Percentiles rank a stretch among this genome's conserved stretches.
Conservation (phyloP, 2,888 invertebrate species). For the Rosalia funebris region DNA sequence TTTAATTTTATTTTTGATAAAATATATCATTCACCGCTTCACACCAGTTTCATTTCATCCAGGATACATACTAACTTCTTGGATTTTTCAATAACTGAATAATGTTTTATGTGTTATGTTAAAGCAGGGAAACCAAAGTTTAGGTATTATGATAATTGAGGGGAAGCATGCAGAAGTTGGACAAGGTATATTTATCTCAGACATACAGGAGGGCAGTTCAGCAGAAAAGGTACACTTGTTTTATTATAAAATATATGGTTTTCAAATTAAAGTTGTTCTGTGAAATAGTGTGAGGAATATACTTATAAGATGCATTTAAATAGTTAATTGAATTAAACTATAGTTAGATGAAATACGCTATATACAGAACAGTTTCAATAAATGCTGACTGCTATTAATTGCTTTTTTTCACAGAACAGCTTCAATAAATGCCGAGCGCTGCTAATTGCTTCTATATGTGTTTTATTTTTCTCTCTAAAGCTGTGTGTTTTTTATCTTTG, state of each 20-base stretch:
- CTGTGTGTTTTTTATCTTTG: conserved; percentile 55
- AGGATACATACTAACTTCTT: neutral
- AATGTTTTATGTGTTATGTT: conserved; percentile 28
- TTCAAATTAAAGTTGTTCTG: conserved; percentile 1
- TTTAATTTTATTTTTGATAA: too few relatives aligned
- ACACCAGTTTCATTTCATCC: conserved; percentile 13
- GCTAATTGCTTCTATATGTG: conserved; percentile 20
- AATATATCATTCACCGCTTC: too few relatives aligned
- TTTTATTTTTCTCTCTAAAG: conserved; percentile 43
- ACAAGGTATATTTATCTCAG: conserved; percentile 92
- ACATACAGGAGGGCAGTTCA: conserved; percentile 89
- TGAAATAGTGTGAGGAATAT: too few relatives aligned
- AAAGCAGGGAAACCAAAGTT: conserved; percentile 78
- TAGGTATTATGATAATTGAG: conserved; percentile 96
- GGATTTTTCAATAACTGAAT: conserved; percentile 10
- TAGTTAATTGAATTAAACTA: too few relatives aligned
- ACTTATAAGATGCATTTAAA: too few relatives aligned
- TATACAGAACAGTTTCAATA: too few relatives aligned
- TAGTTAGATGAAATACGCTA: too few relatives aligned
- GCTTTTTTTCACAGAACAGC: too few relatives aligned
- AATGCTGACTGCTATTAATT: too few relatives aligned
- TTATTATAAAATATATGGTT: neutral
- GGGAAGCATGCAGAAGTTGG: conserved; percentile 93
- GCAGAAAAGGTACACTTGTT: conserved; percentile 77
- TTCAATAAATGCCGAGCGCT: too few relatives aligned